phyloP scores from a whole-genome alignment of 2,113 vertebrate species.

The Corydoras sp. region DNA sequence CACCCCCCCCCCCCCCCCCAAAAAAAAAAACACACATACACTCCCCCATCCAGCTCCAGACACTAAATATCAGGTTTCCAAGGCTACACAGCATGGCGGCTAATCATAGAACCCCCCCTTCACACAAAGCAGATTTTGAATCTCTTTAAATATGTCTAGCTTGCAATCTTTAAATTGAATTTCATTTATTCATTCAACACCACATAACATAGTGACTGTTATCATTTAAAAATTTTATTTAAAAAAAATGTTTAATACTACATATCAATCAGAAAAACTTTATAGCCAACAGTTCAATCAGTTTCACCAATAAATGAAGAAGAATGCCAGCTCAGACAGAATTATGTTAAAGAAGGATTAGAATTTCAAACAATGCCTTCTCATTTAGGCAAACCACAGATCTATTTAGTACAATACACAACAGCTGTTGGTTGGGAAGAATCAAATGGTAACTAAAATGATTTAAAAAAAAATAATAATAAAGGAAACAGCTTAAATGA shows the following conservation, averaged over 20 bases:
- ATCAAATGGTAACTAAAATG: constrained; percentile 35
- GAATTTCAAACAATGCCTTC: constrained; percentile 29
- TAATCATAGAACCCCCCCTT: constrained; percentile 40
- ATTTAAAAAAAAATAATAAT: background rate
- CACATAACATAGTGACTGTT: background rate
- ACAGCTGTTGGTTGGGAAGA: constrained; percentile 47
- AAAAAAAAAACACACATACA: constrained; percentile 17
- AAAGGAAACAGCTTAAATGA: constrained; percentile 25
- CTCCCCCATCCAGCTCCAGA: constrained; percentile 22
- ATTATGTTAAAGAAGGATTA: constrained; percentile 26
- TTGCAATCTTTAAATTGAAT: constrained; percentile 31
- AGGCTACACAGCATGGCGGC: constrained; percentile 51
- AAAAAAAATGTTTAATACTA: background rate
- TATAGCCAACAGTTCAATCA: background rate
- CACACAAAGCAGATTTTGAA: constrained; percentile 24
- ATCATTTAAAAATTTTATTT: background rate
- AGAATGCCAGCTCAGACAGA: background rate
- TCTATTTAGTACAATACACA: constrained; percentile 38
- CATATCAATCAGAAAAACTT: background rate
- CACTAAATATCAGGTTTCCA: constrained; percentile 55
- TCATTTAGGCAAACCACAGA: constrained; percentile 28
- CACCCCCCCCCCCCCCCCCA: background rate
- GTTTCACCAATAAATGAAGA: background rate
- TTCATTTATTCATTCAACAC: constrained; percentile 5
- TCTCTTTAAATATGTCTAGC: constrained; percentile 36